Conservation (phyloP, 1,140 invertebrate genomes). For the Choristoneura fumiferana region DNA sequence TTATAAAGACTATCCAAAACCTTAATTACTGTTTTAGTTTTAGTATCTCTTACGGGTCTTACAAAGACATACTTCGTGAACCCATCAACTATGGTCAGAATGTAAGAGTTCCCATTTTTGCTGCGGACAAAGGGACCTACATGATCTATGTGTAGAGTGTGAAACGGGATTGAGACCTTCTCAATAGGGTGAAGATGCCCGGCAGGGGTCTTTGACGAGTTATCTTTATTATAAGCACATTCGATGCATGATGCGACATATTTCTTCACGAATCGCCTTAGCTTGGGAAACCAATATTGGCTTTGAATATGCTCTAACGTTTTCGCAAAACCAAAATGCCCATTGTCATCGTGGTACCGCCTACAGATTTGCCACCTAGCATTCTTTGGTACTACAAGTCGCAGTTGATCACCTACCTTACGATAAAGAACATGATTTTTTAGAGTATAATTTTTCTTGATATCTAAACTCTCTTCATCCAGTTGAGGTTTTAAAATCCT, state of each 20-base stretch:
- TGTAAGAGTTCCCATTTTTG: conserved; percentile 25
- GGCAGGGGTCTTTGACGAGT: conserved; percentile 11
- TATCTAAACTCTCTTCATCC: neutral
- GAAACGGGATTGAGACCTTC: conserved; percentile 27
- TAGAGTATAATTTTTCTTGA: neutral
- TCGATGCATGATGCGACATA: conserved; percentile 38
- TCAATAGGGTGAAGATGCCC: conserved; percentile 29
- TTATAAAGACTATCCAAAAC: conserved; percentile 30
- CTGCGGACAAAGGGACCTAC: conserved; percentile 31
- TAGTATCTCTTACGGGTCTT: conserved; percentile 28
- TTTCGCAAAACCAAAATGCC: no score
- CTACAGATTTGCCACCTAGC: no score
- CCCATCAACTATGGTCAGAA: conserved; percentile 33
- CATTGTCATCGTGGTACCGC: no score
- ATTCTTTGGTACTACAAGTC: no score
- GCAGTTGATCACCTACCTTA: no score
- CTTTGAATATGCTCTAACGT: conserved; percentile 31
- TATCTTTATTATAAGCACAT: conserved; percentile 38
- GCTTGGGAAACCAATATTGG: conserved; percentile 37
- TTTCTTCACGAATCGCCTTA: no score
- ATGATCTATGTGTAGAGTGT: conserved; percentile 35
- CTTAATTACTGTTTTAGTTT: conserved; percentile 30
- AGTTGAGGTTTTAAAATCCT: neutral
- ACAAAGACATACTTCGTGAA: conserved; percentile 36
- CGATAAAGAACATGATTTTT: neutral